Percentiles rank a stretch among this genome's conserved stretches.
Conservation (phyloP, 2,888 invertebrate species). For the Acronicta aceris region DNA sequence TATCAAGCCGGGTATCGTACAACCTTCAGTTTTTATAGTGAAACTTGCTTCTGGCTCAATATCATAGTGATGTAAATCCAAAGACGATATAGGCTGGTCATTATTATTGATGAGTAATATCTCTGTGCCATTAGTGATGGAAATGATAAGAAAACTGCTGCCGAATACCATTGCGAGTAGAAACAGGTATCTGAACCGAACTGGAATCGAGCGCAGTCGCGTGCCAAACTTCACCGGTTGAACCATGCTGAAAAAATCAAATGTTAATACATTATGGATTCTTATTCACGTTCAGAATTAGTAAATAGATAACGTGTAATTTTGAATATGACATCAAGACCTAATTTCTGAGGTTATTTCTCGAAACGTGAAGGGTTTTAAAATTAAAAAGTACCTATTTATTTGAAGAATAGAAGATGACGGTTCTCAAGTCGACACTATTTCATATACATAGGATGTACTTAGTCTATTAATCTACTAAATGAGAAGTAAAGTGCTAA, state of each 20-base stretch:
- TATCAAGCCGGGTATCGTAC: slow-evolving; percentile 91
- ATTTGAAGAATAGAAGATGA: no score
- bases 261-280: neutral
- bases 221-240: slow-evolving; percentile 58
- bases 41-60: slow-evolving; percentile 71
- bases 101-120: slow-evolving; percentile 70
- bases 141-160: slow-evolving; percentile 75
- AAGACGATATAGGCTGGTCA: slow-evolving; percentile 58
- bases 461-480: no score
- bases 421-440: no score
- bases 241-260: slow-evolving; percentile 76
- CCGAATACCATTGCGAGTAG: slow-evolving; percentile 74
- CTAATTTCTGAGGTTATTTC: no score
- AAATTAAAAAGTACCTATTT: no score
- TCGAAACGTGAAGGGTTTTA: no score
- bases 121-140: slow-evolving; percentile 72
- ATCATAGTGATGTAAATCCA: slow-evolving; percentile 60
- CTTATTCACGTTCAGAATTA: neutral
- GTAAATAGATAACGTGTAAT: no score
- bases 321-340: no score
- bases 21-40: slow-evolving; percentile 91
- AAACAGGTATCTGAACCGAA: slow-evolving; percentile 77
- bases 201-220: slow-evolving; percentile 60
- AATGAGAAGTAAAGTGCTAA: no score
- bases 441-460: no score